Evolutionary conservation across 2,888 invertebrate species (phyloP), one percentile per base, ranked within the genome.

Genomic region (Parnassius glacialis): DNA sequence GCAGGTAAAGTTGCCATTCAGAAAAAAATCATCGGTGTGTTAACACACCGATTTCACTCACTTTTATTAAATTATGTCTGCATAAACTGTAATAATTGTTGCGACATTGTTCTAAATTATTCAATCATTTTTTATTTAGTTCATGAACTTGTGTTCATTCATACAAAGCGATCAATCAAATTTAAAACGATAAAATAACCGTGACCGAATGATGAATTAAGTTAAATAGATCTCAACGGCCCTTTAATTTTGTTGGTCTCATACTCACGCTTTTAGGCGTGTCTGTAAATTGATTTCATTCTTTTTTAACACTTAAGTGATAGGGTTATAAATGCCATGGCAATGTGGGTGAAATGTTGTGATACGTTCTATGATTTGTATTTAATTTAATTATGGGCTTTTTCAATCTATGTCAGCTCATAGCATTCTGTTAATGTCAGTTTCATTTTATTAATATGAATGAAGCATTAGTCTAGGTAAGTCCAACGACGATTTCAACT

Each of bases 181-280:
- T 80, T 82, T 81, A 81, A 80, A 81, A 78, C 75, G 78, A 74
- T 74, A 74, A 73, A 76, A 74, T 72, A 73, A 74, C 70, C 71
- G 70, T 75, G 78, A 75, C 80, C 75, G 78, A 73, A 78, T 84
- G 81, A 84, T 85, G 81, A 87, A 89, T 87, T 85, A 81, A 79
- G 77, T 83, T 79, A 85, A 87, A 85, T 86, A 84, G 84, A 83
- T 82, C 76, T 77, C 73, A 68, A 67, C 64, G 71, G 67, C 72
- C 71, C 72, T 59, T 72, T 75, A 75, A 78, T 74, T 76, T 72
- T 69, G 71, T 69, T 72, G 66, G 66, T 48, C 48, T 48, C 13
- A 66, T 65, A 60, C 65, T 57, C 60, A 65, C 68, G 65, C 68
- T 68, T 68, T 64, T 65, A 67, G 68, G 59, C 69, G 74, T 73